Base-by-base conservation (phyloP, 2,797 vertebrate genomes). In the Myotis vivesi region DNA sequence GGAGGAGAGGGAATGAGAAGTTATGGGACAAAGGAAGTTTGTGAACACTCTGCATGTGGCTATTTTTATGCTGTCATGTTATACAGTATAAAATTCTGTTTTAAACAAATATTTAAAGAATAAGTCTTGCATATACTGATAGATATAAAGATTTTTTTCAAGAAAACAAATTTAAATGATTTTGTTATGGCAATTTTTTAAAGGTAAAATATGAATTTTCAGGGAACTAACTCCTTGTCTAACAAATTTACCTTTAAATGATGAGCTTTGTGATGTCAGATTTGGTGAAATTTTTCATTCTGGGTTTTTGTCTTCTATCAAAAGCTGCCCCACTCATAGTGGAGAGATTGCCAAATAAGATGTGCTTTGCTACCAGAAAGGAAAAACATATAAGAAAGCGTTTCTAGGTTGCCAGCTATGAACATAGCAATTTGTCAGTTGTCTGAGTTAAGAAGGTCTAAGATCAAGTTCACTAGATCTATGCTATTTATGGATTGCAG, bases 131-230 rank as follows among this genome's bases (percentile, higher is more conserved):
- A 30, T 75, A 25, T 53, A 71, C 6, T 51, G 38, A 38, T 76
- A 83, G 13, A 20, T n/a, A 46, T 38, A 59, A 75, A 76, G 68
- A 95, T 2, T 62, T 30, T 90, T 80, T 92, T 80, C 3, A 69
- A 77, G 64, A 38, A 92, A 85, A 57, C 46, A 30, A 62, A 33
- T 94, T 64, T 62, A 51, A 64, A 75, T 87, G 72, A 72, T 69
- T 95, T 95, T 83, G 15, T 95, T 87, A 59, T 73, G 19, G 15
- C 4, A 44, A 4, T 33, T 33, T 55, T 94, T 72, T 11, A 66
- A 87, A 94, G 51, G n/a, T 25, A 68, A 95, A 91, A 33, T 81
- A 87, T 59, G 30, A 72, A 73, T 22, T 92, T 85, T 73, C 17
- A n/a, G 15, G 77, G 38, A 82, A 82, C n/a, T 13, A 69, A 38